Evolutionary conservation across 2,113 vertebrate species (phyloP), one percentile per base, ranked within the genome.

Genomic region (Catharus fuscescens): DNA sequence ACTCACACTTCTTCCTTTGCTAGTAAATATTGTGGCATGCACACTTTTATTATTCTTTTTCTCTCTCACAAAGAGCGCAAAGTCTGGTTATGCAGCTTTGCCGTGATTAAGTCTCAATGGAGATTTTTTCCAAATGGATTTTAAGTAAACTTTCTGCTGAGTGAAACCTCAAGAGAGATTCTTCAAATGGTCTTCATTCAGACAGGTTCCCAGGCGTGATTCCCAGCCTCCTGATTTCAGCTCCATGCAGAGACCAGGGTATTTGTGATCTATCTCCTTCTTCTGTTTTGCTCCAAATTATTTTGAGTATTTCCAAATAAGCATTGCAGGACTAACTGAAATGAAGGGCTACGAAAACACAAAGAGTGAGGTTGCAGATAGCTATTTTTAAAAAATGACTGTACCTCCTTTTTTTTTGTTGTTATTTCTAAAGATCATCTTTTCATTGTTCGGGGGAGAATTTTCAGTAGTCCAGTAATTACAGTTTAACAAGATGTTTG

Each of bases 401-500:
- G 11, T 86, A 64, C 70, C 80, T 94, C 69, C 21, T 52, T 82
- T 83, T 50, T 65, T 69, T 69, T 62, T 60, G 73, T 45, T 70
- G 71, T 95, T 95, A 57, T 79, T 92, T 81, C 82, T 61, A 79
- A 82, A 90, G 89, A 87, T 52, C 87, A 71, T 79, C 66, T 96
- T 97, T 92, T 89, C 86, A 90, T 97, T 95, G 92, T 96, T 95
- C 10, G 0, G 38, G 54, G 42, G 82, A 65, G 80, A 93, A 95
- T 96, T 95, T 90, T 93, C 96, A 71, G 87, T 94, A 87, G 86
- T 95, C 92, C 89, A 91, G 86, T 97, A 97, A 97, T 97, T 97
- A 89, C 88, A 92, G 81, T 95, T 97, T 97, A 97, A 97, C 96
- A 97, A 96, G 81, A 97, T 97, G 89, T 96, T 98, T 97, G 93